phyloP scores from a whole-genome alignment of 2,113 vertebrate species.

The Nesogale talazaci region DNA sequence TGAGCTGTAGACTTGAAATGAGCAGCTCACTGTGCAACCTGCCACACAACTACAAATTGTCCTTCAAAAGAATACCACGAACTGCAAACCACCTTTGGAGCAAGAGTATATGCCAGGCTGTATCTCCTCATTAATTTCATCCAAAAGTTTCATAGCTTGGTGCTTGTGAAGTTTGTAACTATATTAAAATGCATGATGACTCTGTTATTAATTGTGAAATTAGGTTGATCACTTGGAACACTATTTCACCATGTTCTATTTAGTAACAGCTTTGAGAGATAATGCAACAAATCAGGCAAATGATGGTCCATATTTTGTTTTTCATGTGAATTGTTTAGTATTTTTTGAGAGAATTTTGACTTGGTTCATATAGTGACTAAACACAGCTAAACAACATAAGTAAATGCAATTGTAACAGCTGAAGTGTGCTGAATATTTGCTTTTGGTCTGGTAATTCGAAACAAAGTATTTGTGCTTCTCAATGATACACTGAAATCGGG shows the following conservation, averaged over 20 bases:
- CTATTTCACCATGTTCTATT: neutral
- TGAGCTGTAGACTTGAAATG: too few species aligned
- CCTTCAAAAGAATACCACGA: neutral
- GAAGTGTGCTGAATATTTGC: neutral
- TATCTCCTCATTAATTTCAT: neutral
- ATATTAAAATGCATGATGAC: neutral
- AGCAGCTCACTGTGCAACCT: too few species aligned
- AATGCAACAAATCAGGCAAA: neutral
- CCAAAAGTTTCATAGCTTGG: neutral
- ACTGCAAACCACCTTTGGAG: too few species aligned
- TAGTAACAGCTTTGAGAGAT: neutral
- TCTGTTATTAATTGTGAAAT: neutral
- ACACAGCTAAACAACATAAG: neutral
- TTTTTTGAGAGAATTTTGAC: constrained; percentile 7
- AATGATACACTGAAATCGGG: too few species aligned
- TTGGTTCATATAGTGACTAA: neutral
- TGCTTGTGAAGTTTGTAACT: neutral
- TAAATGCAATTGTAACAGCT: neutral
- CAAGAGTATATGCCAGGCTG: too few species aligned
- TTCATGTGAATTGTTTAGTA: neutral
- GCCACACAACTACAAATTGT: too few species aligned
- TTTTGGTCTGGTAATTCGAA: too few species aligned
- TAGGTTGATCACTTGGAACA: neutral
- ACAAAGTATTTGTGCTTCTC: too few species aligned
- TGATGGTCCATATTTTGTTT: neutral